Percentiles rank a stretch among this genome's conserved stretches.
phyloP scores from a whole-genome alignment of 2,797 vertebrate species.

The Falco rusticolus region DNA sequence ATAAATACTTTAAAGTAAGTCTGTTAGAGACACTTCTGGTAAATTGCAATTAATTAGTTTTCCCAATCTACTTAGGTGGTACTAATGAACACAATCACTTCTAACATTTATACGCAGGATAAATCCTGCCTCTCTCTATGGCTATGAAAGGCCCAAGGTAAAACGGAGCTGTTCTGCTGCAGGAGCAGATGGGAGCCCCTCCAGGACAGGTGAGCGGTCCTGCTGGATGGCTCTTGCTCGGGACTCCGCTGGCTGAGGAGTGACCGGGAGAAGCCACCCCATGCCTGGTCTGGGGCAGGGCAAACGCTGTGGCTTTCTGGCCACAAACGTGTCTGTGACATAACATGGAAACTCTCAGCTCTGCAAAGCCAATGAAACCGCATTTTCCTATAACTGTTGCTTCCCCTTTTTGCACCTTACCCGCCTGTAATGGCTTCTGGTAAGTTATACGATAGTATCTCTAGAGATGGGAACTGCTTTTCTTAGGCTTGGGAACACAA shows the following conservation, averaged over 20 bases:
- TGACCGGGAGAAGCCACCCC: not conserved
- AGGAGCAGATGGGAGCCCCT: not conserved
- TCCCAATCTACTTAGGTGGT: not conserved
- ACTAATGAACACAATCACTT: not conserved
- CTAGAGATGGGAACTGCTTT: constrained; percentile 9
- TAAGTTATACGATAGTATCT: not conserved
- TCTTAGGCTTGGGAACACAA: not conserved
- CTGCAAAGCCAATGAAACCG: constrained; percentile 55
- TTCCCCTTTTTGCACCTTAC: constrained; percentile 22
- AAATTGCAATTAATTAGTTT: constrained; percentile 57
- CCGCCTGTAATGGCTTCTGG: not conserved
- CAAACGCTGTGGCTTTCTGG: not conserved
- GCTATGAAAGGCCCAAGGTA: not conserved
- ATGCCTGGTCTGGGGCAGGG: not conserved
- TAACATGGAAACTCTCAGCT: constrained; percentile 53
- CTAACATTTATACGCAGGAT: not conserved
- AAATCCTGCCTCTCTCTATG: not conserved
- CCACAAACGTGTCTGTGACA: not conserved
- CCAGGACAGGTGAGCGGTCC: not conserved
- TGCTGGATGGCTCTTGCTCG: not conserved
- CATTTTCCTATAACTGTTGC: constrained; percentile 50
- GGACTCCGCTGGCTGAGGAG: not conserved
- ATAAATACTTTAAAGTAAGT: constrained; percentile 29
- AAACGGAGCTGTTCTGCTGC: not conserved
- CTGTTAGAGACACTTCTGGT: constrained; percentile 9